Conservation (phyloP, 2,113 vertebrate species). For the Oreochromis niloticus region DNA sequence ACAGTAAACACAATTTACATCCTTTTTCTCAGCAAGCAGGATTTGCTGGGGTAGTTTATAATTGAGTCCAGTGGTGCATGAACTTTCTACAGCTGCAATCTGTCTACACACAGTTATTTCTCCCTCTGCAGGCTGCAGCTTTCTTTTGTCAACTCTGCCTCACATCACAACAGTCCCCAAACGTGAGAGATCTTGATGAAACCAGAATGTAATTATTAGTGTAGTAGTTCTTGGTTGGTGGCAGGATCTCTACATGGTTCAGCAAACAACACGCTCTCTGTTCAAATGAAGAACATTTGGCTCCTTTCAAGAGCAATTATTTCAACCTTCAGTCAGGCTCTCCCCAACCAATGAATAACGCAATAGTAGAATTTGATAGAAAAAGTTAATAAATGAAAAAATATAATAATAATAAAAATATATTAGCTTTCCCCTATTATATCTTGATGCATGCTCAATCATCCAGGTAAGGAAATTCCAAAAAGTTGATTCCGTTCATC, state of each 20-base stretch:
- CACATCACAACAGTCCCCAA: constrained; percentile 34
- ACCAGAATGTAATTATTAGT: constrained; percentile 70
- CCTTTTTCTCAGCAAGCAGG: constrained; percentile 40
- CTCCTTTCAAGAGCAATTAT: constrained; percentile 64
- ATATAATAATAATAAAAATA: neutral
- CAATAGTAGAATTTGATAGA: neutral
- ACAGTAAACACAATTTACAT: constrained; percentile 63
- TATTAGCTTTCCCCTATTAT: neutral
- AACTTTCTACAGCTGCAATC: constrained; percentile 65
- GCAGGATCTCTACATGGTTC: constrained; percentile 64
- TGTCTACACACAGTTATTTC: constrained; percentile 58
- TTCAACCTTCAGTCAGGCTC: constrained; percentile 54
- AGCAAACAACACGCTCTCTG: constrained; percentile 37
- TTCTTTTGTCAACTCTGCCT: constrained; percentile 53
- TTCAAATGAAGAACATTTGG: constrained; percentile 51
- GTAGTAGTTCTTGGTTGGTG: constrained; percentile 37
- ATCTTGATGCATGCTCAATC: neutral
- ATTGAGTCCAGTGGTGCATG: constrained; percentile 69
- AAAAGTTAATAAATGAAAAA: neutral
- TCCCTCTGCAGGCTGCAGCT: constrained; percentile 28
- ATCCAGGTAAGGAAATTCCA: neutral
- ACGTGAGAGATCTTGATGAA: constrained; percentile 65
- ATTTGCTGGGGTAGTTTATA: constrained; percentile 65
- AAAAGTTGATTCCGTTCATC: neutral
- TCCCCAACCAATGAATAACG: constrained; percentile 24